These are phyloP conservation scores for Griposia aprilina DNA, from an alignment of 2,888 invertebrate genomes.

Conservation along the genomic window DNA sequence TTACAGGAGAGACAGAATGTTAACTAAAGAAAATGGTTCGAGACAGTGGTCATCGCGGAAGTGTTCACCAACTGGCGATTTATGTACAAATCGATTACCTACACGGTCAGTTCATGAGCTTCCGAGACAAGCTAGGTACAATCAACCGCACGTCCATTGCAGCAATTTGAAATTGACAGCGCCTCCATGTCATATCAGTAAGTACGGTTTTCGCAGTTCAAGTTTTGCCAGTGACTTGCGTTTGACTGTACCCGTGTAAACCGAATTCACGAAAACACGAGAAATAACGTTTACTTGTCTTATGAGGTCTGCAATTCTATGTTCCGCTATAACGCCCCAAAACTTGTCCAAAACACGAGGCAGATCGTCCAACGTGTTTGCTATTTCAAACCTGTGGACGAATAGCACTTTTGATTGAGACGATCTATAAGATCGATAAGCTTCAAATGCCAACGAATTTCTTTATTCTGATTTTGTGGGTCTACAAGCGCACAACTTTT, in stretches of 20 bases:
- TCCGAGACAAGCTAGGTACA: neutral
- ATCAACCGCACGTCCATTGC: neutral
- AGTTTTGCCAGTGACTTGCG: neutral
- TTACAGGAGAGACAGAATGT: neutral
- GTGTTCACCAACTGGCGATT: neutral
- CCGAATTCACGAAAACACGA: conserved; percentile 2
- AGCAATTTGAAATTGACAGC: neutral
- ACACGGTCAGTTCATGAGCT: neutral
- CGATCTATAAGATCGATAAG: too few species aligned
- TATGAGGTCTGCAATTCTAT: conserved; percentile 83
- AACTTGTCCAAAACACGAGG: conserved; percentile 80
- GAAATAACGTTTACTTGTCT: conserved; percentile 77
- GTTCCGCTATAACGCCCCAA: conserved; percentile 81
- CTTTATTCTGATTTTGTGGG: too few species aligned
- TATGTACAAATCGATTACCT: neutral
- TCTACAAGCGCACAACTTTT: too few species aligned
- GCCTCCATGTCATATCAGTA: neutral
- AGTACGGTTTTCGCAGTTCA: neutral
- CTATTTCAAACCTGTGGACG: conserved; percentile 79
- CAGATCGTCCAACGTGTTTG: conserved; percentile 80
- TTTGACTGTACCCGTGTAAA: neutral
- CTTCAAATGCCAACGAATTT: too few species aligned
- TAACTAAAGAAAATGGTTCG: neutral
- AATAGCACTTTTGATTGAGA: neutral
- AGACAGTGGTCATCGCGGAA: neutral